phyloP scores from a whole-genome alignment of 2,797 vertebrate genomes.

The Margarornis squamiger region DNA sequence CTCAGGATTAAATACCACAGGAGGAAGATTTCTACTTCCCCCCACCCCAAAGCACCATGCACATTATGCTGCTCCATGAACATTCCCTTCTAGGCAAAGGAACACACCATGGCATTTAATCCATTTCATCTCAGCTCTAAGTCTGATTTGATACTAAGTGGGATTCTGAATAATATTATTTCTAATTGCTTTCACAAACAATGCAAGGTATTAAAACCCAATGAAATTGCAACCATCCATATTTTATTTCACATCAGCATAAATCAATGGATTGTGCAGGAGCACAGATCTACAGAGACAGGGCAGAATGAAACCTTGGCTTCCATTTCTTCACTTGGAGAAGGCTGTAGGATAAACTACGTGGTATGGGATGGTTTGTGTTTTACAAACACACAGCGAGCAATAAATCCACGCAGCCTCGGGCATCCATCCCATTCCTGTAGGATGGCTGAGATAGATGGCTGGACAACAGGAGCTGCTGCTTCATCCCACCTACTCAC shows the following conservation, averaged over 20 bases:
- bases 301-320: not conserved
- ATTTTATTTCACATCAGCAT: not conserved
- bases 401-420: not conserved
- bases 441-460: not conserved
- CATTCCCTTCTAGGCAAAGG: not conserved
- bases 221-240: not conserved
- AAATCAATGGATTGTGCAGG: not conserved
- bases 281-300: not conserved
- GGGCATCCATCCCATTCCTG: not conserved
- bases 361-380: not conserved
- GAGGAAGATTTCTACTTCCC: not conserved
- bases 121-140: not conserved
- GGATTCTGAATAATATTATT: slow-evolving; percentile 7
- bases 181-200: not conserved
- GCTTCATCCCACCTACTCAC: not conserved
- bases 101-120: not conserved
- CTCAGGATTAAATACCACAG: not conserved
- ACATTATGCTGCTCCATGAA: not conserved
- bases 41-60: not conserved
- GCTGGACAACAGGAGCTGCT: not conserved
- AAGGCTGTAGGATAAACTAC: not conserved
- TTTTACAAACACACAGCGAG: not conserved
- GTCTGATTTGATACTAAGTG: not conserved
- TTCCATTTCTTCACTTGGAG: not conserved
- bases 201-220: not conserved